Evolutionary conservation across 2,797 vertebrate genomes (phyloP).

Genomic region (Pterois miles): DNA sequence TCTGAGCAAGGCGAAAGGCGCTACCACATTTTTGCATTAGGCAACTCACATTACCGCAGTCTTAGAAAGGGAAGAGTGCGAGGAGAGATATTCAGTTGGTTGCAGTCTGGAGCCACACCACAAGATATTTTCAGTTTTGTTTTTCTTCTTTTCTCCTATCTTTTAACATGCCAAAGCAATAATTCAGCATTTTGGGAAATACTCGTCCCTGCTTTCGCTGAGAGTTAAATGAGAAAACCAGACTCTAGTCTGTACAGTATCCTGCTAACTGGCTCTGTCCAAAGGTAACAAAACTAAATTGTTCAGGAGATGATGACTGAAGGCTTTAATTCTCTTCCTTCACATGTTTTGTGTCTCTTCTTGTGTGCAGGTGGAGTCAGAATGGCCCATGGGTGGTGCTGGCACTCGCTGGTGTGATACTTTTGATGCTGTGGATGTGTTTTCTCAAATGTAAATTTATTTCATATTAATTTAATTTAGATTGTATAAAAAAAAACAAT

Average conservation of each 20-base stretch:
- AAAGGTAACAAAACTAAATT: background rate
- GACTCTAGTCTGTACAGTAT: background rate
- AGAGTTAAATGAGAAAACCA: background rate
- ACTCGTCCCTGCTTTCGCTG: background rate
- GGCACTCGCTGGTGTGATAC: background rate
- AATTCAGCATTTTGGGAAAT: background rate
- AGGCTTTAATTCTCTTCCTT: background rate
- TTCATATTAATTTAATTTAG: too few relatives aligned
- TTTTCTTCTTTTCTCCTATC: background rate
- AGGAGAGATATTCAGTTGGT: too few relatives aligned
- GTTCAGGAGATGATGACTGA: background rate
- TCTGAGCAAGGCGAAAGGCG: too few relatives aligned
- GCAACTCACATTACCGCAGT: too few relatives aligned
- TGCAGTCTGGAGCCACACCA: too few relatives aligned
- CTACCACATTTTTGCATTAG: too few relatives aligned
- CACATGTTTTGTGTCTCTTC: background rate
- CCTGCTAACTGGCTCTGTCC: background rate
- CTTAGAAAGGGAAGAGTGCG: too few relatives aligned
- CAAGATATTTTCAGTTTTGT: too few relatives aligned
- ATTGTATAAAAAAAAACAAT: too few relatives aligned
- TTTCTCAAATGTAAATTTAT: fast-evolving
- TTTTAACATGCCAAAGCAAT: background rate
- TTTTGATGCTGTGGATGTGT: background rate
- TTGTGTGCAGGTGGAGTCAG: background rate
- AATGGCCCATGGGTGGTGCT: background rate